Base-by-base conservation (phyloP, 2,113 vertebrate genomes). In the Callionymus lyra region DNA sequence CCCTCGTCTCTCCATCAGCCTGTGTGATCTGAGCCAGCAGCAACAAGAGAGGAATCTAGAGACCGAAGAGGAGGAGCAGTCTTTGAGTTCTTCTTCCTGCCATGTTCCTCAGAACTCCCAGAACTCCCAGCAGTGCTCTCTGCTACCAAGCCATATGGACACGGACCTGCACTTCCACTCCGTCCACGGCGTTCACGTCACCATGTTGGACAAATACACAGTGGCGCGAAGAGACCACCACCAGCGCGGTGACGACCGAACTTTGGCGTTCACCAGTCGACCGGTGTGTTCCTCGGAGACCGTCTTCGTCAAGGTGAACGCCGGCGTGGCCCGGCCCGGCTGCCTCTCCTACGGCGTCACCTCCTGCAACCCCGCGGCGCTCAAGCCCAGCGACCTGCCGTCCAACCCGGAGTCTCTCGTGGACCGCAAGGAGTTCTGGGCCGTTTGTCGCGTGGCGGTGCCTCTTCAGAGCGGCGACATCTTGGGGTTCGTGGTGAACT, bases 351-450 rank as follows among this genome's bases (percentile, higher is more conserved):
- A 91, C 0, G 92, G 93, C 0, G 87, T 96, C 70, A 96, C 93
- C 0, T 89, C 91, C 45, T 96, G 92, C 0, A 88, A 96, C 75
- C 93, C 93, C 0, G 32, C 83, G 57, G 76, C 72, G 6, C 72
- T 97, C 68, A 77, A 86, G 56, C 89, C 90, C 4, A 81, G 84
- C 0, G 90, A 96, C 68, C 84, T 97, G 54, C 91, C 91, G 12
- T 86, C 84, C 33, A 88, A 86, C 55, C 87, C 89, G 0, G 90
- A 92, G 51, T 87, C 90, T 10, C 72, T 94, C 68, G 85, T 89
- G 0, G 91, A 94, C 77, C 80, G 92, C 56, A 90, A 91, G 68
- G 93, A 97, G 65, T 94, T 95, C 86, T 96, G 93, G 93, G 91
- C 89, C 1, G 76, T 96, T 53, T 82, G 88, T 60, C 76, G 88